Conservation (phyloP, 1,140 invertebrate genomes). For the Agrypnia vestita region DNA sequence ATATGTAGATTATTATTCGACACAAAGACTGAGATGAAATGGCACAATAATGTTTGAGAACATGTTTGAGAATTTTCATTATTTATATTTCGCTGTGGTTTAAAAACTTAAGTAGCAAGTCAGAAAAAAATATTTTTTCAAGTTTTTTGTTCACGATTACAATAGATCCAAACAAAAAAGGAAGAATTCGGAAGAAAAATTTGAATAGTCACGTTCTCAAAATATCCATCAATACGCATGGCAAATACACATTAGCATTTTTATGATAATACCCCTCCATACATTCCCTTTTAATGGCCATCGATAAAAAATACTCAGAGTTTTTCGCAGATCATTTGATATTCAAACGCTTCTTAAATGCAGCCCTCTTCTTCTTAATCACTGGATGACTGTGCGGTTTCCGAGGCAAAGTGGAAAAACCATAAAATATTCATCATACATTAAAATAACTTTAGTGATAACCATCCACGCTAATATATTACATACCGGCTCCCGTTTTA, state of each 20-base stretch:
- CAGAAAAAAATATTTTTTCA: too few relatives aligned
- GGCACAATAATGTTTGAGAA: too few relatives aligned
- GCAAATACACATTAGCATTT: constrained; percentile 39
- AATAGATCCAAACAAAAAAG: constrained; percentile 19
- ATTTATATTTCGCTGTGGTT: too few relatives aligned
- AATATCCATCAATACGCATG: constrained; percentile 43
- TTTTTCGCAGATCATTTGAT: constrained; percentile 41
- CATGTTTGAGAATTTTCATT: too few relatives aligned
- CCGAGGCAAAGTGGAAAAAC: constrained; percentile 2
- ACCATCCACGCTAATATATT: neutral
- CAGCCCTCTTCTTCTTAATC: constrained; percentile 12
- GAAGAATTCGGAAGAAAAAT: constrained; percentile 2
- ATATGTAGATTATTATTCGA: too few relatives aligned
- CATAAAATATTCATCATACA: constrained; percentile 32
- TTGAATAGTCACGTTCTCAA: constrained; percentile 29
- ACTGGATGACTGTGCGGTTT: constrained; percentile 32
- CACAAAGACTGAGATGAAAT: too few relatives aligned
- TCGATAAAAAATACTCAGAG: constrained; percentile 29
- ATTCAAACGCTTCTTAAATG: constrained; percentile 42
- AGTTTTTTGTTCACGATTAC: neutral
- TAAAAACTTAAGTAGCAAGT: too few relatives aligned
- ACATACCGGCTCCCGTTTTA: neutral
- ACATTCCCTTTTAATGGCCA: constrained; percentile 39
- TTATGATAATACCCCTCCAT: constrained; percentile 38
- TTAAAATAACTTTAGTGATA: constrained; percentile 13